Percentiles rank a stretch among this genome's conserved stretches.
phyloP scores from a whole-genome alignment of 1,140 invertebrate species.

The Eupristina koningsbergeri region DNA sequence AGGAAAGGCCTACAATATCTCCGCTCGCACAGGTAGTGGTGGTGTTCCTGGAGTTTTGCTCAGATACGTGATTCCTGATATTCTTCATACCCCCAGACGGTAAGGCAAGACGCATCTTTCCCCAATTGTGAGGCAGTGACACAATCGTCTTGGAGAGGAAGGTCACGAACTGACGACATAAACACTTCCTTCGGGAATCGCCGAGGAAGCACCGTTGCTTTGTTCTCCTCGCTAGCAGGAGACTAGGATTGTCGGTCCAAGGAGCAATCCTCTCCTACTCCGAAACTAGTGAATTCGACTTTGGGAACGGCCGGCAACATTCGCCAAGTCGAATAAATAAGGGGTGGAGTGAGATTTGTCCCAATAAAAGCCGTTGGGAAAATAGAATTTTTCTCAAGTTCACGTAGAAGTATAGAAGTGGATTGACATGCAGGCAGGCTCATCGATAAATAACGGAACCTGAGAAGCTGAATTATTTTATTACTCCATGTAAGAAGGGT shows the following conservation, averaged over 20 bases:
- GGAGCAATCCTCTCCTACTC: conserved; percentile 46
- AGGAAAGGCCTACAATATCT: no score
- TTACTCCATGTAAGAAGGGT: background rate
- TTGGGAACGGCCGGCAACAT: background rate
- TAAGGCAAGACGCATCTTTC: background rate
- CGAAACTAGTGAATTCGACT: background rate
- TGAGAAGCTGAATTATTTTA: background rate
- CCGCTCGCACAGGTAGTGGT: no score
- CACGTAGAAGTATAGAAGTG: no score
- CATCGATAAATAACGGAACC: background rate
- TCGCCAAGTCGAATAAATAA: background rate
- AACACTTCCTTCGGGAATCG: background rate
- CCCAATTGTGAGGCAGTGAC: background rate
- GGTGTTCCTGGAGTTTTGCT: no score
- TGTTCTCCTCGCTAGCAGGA: conserved; percentile 37
- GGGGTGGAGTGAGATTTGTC: background rate
- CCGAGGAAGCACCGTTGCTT: background rate
- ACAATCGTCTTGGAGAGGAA: conserved; percentile 36
- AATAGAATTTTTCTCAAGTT: background rate
- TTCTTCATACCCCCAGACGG: no score
- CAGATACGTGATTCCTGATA: no score
- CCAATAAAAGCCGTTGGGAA: background rate
- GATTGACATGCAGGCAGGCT: background rate
- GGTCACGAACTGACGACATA: conserved; percentile 41
- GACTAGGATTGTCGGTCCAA: conserved; percentile 63